Evolutionary conservation across 1,140 invertebrate species (phyloP).

Genomic region (Brachionus rotundiformis): DNA sequence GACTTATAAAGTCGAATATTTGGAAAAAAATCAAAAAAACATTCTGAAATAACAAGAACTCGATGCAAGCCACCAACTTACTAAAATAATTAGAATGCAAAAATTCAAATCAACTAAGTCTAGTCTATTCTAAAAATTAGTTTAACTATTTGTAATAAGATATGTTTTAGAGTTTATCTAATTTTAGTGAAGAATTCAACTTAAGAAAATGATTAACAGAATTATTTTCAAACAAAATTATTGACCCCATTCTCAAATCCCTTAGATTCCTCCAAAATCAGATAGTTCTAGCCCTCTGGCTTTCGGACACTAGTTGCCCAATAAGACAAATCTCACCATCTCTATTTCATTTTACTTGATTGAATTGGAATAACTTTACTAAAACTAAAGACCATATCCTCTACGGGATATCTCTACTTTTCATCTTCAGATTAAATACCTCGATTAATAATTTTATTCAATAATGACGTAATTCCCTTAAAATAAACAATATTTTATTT

Average conservation of each 20-base stretch:
- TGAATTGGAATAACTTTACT: no score
- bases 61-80: conserved; percentile 14
- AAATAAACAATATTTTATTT: conserved; percentile 8
- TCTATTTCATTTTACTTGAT: no score
- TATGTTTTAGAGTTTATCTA: conserved; percentile 28
- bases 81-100: conserved; percentile 37
- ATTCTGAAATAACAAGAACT: background rate
- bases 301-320: background rate
- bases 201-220: conserved; percentile 16
- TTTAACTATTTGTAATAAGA: conserved; percentile 35
- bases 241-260: background rate
- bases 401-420: background rate
- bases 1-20: background rate
- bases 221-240: background rate
- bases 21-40: background rate
- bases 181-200: background rate
- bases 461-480: background rate
- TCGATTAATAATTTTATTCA: background rate
- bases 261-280: background rate
- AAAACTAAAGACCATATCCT: background rate
- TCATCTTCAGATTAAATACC: background rate
- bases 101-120: conserved; percentile 16
- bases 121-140: conserved; percentile 1
- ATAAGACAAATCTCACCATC: no score
- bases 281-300: background rate